phyloP scores from a whole-genome alignment of 53 echinoderm and acorn worm species.

The Antedon mediterranea region DNA sequence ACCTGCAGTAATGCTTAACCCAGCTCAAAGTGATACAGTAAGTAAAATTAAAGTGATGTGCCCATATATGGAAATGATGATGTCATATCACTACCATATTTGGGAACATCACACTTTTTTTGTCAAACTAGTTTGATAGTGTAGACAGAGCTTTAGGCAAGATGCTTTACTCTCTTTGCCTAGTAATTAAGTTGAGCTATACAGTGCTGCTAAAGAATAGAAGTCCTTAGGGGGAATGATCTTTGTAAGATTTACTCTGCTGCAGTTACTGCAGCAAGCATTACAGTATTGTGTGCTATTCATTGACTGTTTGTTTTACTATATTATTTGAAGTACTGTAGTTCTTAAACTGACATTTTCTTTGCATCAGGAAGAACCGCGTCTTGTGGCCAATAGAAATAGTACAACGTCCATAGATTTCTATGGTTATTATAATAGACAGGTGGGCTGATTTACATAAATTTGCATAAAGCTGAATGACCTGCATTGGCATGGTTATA shows the following conservation, averaged over 20 bases:
- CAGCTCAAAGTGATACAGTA: conserved; percentile 97
- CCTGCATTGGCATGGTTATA: neutral
- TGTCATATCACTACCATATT: too few relatives aligned
- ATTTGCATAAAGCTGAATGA: neutral
- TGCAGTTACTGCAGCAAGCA: too few relatives aligned
- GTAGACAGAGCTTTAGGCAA: too few relatives aligned
- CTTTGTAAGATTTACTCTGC: too few relatives aligned
- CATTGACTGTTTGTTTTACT: too few relatives aligned
- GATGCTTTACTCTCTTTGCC: too few relatives aligned
- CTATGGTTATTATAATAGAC: neutral
- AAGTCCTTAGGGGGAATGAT: too few relatives aligned
- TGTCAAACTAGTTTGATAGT: too few relatives aligned
- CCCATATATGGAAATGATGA: too few relatives aligned
- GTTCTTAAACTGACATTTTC: neutral
- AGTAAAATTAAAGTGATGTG: conserved; percentile 1
- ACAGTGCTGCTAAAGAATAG: too few relatives aligned
- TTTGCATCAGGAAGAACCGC: neutral
- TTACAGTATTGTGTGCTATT: too few relatives aligned
- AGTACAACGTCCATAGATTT: neutral
- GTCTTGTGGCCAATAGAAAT: neutral
- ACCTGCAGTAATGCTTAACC: conserved; percentile 85
- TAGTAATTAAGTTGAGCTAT: neutral
- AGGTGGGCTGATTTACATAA: neutral
- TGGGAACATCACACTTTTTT: too few relatives aligned
- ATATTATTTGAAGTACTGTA: neutral